Base-by-base conservation (phyloP, 2,797 vertebrate species). In the Synanceia verrucosa region DNA sequence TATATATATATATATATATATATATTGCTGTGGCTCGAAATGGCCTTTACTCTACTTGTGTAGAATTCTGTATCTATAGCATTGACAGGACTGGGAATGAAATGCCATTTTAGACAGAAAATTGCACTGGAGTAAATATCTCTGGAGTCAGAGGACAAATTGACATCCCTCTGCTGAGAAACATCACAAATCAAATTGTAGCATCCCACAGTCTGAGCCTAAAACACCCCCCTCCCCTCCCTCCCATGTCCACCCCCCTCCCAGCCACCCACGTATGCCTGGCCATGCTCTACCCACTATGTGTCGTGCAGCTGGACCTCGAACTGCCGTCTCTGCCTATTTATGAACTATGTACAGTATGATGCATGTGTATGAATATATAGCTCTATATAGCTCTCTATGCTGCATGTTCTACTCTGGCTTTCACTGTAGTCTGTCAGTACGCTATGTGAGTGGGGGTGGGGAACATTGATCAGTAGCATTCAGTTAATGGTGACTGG, bases 361-460 rank as follows among this genome's bases (percentile, higher is more conserved):
- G 9, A 41, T 68, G 21, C 65, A 6, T 59, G 74, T 86, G 68
- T 78, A 33, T 76, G 52, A 65, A 64, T 39, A 24, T 43, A 55
- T 63, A 53, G 10, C 51, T 50, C n/a, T n/a, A n/a, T 65, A 58
- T 28, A 46, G n/a, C n/a, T n/a, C n/a, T n/a, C n/a, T n/a, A 51
- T 24, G 13, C 11, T 82, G 70, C 24, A 19, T 84, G 44, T 72
- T 52, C 84, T 88, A 81, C 61, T 44, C 81, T 92, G 92, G 89
- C 89, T 93, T 93, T 94, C 88, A 81, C 94, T 95, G 93, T 95
- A 94, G 94, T 94, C 93, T 85, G 91, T 94, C 86, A 92, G 90
- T 94, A 90, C 14, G 76, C 92, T 94, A 93, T 84, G 92, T 94
- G 78, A 94, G 92, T 93, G 88, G 84, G 88, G 86, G 82, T 69